Base-by-base conservation (phyloP, 2,113 vertebrate species). In the Bambusicola thoracicus region DNA sequence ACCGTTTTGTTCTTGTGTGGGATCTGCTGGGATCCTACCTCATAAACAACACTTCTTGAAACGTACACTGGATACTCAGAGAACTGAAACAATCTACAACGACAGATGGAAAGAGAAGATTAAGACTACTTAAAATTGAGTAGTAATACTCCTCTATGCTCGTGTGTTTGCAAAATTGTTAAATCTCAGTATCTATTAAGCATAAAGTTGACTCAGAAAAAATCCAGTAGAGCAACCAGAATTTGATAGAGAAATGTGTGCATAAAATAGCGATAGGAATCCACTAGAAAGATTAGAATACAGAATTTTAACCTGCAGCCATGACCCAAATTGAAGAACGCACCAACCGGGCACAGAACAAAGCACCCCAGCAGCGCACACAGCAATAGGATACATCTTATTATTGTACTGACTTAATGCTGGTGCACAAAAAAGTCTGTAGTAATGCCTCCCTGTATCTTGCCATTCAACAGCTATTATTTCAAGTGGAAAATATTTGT, bases 71-170 rank as follows among this genome's bases (percentile, higher is more conserved):
- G 62, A 12, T 4, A 17, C 86, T 56, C 56, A 27, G 68, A 70
- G 82, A 38, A 24, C 49, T 17, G 62, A 40, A 5, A 13, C 34
- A 30, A 38, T 30, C 56, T 27, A 0, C 3, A 21, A 75, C 0
- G 21, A 44, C 46, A 68, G 34, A 6, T 0, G 8, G 80, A 61
- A 68, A 21, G 43, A 14, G 76, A 67, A 46, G n/a, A 59, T 58
- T 15, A 43, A 21, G 46, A 3, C 21, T 10, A 3, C 55, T 32
- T 46, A 8, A 24, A 59, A 59, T 2, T 2, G 34, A 22, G 41
- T n/a, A 29, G 25, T 44, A 27, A 4, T 0, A 5, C 27, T 38
- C 32, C 32, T 10, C 59, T 13, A 4, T 0, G 13, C 16, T 24
- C 25, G 20, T 1, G 53, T 4, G 12, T 25, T 29, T n/a, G 40